Evolutionary conservation across 2,888 invertebrate genomes (phyloP).

Genomic region (Pandemis corylana): DNA sequence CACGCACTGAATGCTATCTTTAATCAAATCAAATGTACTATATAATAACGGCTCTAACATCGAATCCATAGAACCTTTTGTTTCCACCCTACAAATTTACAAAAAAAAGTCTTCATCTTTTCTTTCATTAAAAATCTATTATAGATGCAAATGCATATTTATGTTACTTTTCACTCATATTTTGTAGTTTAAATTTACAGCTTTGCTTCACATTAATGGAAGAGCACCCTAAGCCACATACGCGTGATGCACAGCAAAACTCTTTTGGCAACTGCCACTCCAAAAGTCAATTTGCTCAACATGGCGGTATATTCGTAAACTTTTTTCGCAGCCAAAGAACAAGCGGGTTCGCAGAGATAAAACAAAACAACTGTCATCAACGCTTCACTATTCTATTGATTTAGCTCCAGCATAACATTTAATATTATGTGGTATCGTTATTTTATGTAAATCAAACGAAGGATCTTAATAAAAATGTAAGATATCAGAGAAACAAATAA

Average conservation of each 20-base stretch:
- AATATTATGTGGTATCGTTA: no score
- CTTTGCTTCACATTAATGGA: constrained; percentile 12
- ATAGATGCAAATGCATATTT: no score
- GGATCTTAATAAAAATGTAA: not conserved
- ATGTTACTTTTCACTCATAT: no score
- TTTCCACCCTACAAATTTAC: no score
- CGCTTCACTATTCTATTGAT: constrained; percentile 44
- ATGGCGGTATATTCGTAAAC: constrained; percentile 67
- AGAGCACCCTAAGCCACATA: constrained; percentile 29
- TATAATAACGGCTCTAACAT: no score
- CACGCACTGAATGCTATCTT: not conserved
- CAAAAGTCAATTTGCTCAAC: constrained; percentile 77
- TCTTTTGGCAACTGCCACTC: constrained; percentile 71
- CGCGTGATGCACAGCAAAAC: constrained; percentile 47
- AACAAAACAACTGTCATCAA: constrained; percentile 82
- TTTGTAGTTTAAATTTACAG: no score
- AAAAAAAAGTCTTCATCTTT: no score
- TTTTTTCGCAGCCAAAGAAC: constrained; percentile 65
- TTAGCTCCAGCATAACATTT: not conserved
- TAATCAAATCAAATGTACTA: no score
- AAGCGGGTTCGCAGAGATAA: constrained; percentile 74
- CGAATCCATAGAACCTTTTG: no score
- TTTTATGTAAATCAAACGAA: not conserved
- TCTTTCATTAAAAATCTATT: no score
- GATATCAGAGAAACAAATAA: not conserved